phyloP scores from a whole-genome alignment of 2,113 vertebrate species.

The Corythornis madagascariensis region DNA sequence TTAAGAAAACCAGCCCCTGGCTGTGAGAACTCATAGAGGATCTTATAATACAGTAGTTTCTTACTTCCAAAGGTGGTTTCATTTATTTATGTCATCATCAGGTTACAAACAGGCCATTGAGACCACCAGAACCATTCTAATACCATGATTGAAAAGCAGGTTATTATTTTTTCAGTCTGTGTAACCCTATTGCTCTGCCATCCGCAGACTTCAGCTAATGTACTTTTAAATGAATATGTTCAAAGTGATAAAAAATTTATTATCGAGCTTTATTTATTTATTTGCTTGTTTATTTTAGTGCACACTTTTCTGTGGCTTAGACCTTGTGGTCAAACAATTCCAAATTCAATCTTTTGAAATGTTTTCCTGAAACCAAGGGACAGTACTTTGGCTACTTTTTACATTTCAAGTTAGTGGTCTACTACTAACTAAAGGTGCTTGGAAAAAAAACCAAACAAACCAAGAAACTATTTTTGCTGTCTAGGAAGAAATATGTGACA shows the following conservation, averaged over 20 bases:
- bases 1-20: not conserved
- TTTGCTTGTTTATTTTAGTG: not conserved
- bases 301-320: not conserved
- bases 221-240: constrained; percentile 3
- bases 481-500: not conserved
- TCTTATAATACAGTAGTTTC: not conserved
- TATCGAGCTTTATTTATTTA: not conserved
- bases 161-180: not conserved
- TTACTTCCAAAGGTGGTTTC: not conserved
- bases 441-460: not conserved
- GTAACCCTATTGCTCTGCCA: not conserved
- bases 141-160: not conserved
- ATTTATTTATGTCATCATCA: not conserved
- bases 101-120: not conserved
- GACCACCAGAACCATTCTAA: not conserved
- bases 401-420: not conserved
- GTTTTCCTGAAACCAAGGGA: not conserved
- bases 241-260: constrained; percentile 8
- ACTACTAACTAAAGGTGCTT: not conserved
- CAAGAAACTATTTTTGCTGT: not conserved
- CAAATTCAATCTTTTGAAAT: not conserved
- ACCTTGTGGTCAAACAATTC: not conserved
- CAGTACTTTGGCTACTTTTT: not conserved
- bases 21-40: not conserved
- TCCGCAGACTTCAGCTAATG: not conserved